Base-by-base conservation (phyloP, 2,113 vertebrate species). In the Ceyx cyanopectus region DNA sequence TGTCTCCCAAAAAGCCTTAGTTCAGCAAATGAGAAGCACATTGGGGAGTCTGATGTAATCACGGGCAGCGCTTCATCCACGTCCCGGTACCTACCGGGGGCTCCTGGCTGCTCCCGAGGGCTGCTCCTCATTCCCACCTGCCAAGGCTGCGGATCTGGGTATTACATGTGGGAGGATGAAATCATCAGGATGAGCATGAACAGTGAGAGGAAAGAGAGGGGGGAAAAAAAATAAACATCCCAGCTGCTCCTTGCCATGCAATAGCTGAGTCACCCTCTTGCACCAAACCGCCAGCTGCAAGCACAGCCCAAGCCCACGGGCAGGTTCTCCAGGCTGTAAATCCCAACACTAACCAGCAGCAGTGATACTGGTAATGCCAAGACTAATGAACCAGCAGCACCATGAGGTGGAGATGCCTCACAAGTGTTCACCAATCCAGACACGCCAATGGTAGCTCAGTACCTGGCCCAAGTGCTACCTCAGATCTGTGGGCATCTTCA, bases 11-110 rank as follows among this genome's bases (percentile, higher is more conserved):
- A 54, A 58, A 72, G 48, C 80, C 77, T 82, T 26, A 9, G 62
- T 12, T 58, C 27, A 92, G 90, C 81, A 95, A 92, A 96, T 13
- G 92, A 93, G 96, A 92, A 97, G 43, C 95, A 95, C 10, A 94
- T 96, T 96, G 87, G 12, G 9, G 51, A 32, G 29, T 7, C 74
- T 34, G 56, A 74, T 61, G 11, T 10, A 12, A 41, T 8, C 60
- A 7, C 78, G n/a, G 58, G 12, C 70, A 19, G 1, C 20, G 41
- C 78, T 74, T 67, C 61, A 73, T 48, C 73, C 30, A 1, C 83
- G 13, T 24, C 48, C 78, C 30, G 5, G 57, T 68, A 66, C 94
- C 94, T 90, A 29, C 6, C 19, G 81, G 10, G 29, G 89, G 18
- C 72, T 70, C 61, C 69, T 73, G 4, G 18, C 56, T 69, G 85